Evolutionary conservation across 2,113 vertebrate species (phyloP).

Genomic region (Elachura formosa): DNA sequence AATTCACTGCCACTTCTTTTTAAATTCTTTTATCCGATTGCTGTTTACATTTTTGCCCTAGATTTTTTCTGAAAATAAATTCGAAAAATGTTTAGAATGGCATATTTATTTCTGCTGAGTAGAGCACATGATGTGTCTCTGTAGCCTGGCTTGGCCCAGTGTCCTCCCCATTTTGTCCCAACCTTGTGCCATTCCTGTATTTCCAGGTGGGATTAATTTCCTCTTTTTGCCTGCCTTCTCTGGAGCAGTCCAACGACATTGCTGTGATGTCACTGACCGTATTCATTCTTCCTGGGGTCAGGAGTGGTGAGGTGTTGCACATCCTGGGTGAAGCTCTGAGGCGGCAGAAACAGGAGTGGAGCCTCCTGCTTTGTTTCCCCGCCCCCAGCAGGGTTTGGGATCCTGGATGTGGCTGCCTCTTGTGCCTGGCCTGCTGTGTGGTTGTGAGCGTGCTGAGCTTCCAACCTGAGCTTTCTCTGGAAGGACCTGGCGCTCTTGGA

Average conservation of each 20-base stretch:
- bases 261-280: not conserved
- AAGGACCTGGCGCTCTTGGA: not conserved
- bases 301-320: not conserved
- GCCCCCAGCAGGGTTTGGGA: not conserved
- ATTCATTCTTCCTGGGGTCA: not conserved
- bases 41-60: not conserved
- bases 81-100: constrained; percentile 7
- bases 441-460: not conserved
- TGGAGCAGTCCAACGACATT: not conserved
- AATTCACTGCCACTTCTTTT: not conserved
- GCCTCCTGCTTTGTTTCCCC: not conserved
- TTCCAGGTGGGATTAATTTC: not conserved
- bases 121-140: not conserved
- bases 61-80: constrained; percentile 35
- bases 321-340: not conserved
- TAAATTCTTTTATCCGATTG: not conserved
- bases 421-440: not conserved
- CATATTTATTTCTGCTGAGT: constrained; percentile 14
- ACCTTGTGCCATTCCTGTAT: not conserved
- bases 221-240: not conserved
- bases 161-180: not conserved
- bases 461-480: not conserved
- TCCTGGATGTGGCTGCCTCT: not conserved
- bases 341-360: not conserved
- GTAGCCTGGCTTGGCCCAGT: not conserved